Evolutionary conservation across 1,140 invertebrate species (phyloP).

Genomic region (Zaprionus ghesquierei): DNA sequence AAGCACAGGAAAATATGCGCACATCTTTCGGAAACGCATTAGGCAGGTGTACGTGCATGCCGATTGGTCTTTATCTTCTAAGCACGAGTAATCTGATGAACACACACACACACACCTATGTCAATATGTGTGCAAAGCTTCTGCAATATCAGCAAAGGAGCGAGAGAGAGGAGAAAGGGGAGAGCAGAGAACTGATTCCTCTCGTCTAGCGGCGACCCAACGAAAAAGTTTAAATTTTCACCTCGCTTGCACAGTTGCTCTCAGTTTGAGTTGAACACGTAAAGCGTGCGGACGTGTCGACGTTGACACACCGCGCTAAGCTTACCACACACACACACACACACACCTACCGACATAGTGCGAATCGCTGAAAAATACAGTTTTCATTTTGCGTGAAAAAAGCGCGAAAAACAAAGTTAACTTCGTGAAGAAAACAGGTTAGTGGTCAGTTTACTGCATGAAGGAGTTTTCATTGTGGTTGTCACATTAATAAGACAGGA

Average conservation of each 20-base stretch:
- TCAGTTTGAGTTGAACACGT: conserved; percentile 53
- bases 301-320: conserved; percentile 4
- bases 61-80: neutral
- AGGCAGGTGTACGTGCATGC: conserved; percentile 7
- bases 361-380: conserved; percentile 1
- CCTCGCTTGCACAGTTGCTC: conserved; percentile 21
- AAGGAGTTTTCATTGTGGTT: conserved; percentile 1
- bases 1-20: neutral
- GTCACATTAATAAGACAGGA: conserved; percentile 36
- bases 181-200: conserved; percentile 8
- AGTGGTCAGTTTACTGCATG: conserved; percentile 13
- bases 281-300: conserved; percentile 51
- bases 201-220: neutral
- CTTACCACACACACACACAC: conserved; percentile 14
- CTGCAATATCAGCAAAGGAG: conserved; percentile 17
- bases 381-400: conserved; percentile 37
- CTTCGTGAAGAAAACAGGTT: conserved; percentile 63
- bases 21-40: neutral
- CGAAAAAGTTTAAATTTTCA: conserved; percentile 63
- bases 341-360: conserved; percentile 10
- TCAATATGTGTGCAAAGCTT: neutral
- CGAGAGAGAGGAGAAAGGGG: neutral
- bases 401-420: conserved; percentile 44
- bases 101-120: neutral
- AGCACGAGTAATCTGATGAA: neutral